Conservation (phyloP, 2,888 invertebrate genomes). For the Temnothorax rugatulus region DNA sequence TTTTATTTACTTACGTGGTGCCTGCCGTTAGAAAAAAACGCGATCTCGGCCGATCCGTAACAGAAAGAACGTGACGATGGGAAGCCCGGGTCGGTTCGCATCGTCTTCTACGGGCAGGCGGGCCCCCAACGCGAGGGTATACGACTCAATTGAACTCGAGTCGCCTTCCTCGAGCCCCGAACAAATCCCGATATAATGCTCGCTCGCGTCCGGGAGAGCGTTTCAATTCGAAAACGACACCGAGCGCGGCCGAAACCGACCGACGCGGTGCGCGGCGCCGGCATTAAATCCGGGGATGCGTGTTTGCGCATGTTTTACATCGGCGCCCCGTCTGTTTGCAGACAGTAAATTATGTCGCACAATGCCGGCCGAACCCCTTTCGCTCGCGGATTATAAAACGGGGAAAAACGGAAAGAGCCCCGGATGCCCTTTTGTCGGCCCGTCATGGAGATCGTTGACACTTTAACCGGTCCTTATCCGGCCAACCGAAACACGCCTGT, state of each 20-base stretch:
- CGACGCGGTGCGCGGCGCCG: conserved; percentile 14
- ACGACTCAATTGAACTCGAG: conserved; percentile 79
- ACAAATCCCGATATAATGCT: conserved; percentile 79
- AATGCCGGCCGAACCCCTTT: conserved; percentile 79
- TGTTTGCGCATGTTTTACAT: conserved; percentile 79
- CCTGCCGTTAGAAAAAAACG: neutral
- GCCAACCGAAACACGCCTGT: neutral
- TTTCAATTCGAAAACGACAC: conserved; percentile 74
- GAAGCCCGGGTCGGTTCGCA: conserved; percentile 14
- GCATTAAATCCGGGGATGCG: conserved; percentile 54
- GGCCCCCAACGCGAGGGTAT: conserved; percentile 50
- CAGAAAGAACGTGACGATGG: conserved; percentile 7
- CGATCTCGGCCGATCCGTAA: neutral
- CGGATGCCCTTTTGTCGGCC: conserved; percentile 77
- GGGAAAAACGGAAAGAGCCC: conserved; percentile 70
- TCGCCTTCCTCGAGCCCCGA: conserved; percentile 76
- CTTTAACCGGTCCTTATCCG: conserved; percentile 10
- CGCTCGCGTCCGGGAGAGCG: conserved; percentile 69
- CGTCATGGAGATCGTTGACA: conserved; percentile 38
- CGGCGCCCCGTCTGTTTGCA: conserved; percentile 83
- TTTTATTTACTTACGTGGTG: neutral
- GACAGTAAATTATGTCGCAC: conserved; percentile 86
- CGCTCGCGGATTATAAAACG: conserved; percentile 83
- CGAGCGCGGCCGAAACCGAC: conserved; percentile 43
- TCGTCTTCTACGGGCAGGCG: conserved; percentile 7